These are phyloP conservation scores for Sisyra terminalis DNA, from an alignment of 2,888 invertebrate genomes.

Conservation along the genomic window DNA sequence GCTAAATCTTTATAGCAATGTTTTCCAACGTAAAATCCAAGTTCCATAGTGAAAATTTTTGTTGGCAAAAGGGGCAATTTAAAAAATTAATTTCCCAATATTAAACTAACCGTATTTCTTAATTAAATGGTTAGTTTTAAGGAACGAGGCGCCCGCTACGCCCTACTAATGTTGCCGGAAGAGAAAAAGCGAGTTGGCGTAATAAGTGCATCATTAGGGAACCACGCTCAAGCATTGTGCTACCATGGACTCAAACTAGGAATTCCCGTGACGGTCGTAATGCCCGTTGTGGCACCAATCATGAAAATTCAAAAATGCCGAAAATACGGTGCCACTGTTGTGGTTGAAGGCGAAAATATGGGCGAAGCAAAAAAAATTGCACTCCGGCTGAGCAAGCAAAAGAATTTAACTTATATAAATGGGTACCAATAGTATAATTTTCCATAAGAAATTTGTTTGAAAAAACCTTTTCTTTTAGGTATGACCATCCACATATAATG, in stretches of 20 bases:
- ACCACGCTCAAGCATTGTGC: constrained; percentile 72
- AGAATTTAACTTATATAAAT: constrained; percentile 67
- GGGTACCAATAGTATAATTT: constrained; percentile 38
- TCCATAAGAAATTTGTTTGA: background rate
- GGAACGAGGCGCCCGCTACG: constrained; percentile 83
- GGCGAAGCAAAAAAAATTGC: constrained; percentile 70
- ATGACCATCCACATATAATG: constrained; percentile 90
- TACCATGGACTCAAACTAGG: constrained; percentile 48
- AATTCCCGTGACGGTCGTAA: constrained; percentile 60
- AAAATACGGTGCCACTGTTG: constrained; percentile 68
- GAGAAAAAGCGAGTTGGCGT: constrained; percentile 63
- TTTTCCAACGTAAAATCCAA: too few species aligned
- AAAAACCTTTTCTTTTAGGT: constrained; percentile 33
- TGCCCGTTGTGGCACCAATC: constrained; percentile 87
- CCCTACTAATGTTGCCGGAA: constrained; percentile 54
- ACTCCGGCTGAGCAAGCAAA: constrained; percentile 53
- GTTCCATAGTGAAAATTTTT: too few species aligned
- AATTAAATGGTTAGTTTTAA: constrained; percentile 88
- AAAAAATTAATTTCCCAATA: background rate
- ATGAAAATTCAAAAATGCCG: constrained; percentile 89
- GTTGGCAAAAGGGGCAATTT: too few species aligned
- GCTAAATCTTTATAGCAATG: too few species aligned
- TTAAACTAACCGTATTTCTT: too few species aligned
- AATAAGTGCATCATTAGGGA: constrained; percentile 85
- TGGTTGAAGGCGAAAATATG: constrained; percentile 70